phyloP scores from a whole-genome alignment of 2,888 invertebrate species.

The Lithosia quadra region DNA sequence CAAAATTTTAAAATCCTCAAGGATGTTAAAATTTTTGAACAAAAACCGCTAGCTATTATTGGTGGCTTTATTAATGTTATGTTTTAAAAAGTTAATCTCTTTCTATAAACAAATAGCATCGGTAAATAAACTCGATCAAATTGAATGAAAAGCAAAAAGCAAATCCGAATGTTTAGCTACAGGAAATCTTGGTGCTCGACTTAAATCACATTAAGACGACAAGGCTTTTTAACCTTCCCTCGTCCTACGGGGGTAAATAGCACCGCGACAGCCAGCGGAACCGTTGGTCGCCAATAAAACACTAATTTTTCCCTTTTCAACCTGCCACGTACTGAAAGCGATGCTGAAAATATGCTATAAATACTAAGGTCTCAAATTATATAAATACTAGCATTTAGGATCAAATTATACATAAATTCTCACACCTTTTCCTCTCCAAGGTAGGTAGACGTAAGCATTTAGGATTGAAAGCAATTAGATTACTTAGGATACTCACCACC shows the following conservation, averaged over 20 bases:
- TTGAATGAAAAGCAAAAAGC: constrained; percentile 36
- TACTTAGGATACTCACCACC: too few species aligned
- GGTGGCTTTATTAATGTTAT: too few species aligned
- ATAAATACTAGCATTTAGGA: too few species aligned
- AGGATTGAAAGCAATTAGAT: too few species aligned
- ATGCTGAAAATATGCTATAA: constrained; percentile 1
- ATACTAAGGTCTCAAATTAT: too few species aligned
- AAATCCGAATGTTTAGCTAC: constrained; percentile 51
- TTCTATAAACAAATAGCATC: constrained; percentile 22
- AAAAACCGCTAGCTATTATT: too few species aligned
- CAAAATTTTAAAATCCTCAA: too few species aligned
- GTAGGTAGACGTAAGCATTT: not conserved
- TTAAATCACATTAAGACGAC: constrained; percentile 68
- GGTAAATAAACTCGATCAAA: constrained; percentile 25
- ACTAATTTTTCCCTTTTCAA: constrained; percentile 71
- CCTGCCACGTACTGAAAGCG: constrained; percentile 29
- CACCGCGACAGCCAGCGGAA: constrained; percentile 63
- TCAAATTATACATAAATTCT: too few species aligned
- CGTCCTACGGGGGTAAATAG: constrained; percentile 65
- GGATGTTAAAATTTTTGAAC: too few species aligned
- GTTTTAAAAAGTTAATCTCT: not conserved
- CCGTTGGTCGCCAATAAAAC: constrained; percentile 76
- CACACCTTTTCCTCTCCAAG: too few species aligned
- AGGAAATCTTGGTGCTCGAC: constrained; percentile 61
- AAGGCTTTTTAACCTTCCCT: constrained; percentile 64